Evolutionary conservation across 2,888 invertebrate species (phyloP).

Genomic region (Petrolisthes cinctipes): DNA sequence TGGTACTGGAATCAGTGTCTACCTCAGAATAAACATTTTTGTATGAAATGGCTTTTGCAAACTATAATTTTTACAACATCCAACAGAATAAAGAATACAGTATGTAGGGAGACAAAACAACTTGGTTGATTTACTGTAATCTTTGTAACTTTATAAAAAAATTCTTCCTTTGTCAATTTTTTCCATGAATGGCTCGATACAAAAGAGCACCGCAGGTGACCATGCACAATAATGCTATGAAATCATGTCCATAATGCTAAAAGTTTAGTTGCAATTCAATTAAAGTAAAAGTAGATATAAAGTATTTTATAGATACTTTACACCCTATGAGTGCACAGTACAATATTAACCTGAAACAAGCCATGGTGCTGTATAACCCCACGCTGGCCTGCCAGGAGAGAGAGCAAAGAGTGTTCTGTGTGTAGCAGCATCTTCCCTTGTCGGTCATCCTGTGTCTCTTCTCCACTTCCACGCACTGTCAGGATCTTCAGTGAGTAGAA

Average conservation of each 20-base stretch:
- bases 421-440: slow-evolving; percentile 85
- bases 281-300: not conserved
- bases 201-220: too few relatives aligned
- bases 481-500: slow-evolving; percentile 66
- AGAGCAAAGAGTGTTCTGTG: slow-evolving; percentile 81
- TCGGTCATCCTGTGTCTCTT: slow-evolving; percentile 80
- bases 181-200: too few relatives aligned
- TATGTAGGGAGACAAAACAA: too few relatives aligned
- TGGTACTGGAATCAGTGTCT: not conserved
- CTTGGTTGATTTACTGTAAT: too few relatives aligned
- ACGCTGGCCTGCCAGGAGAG: slow-evolving; percentile 78
- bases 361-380: slow-evolving; percentile 84
- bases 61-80: too few relatives aligned
- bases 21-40: not conserved
- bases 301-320: not conserved
- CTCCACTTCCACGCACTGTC: slow-evolving; percentile 71
- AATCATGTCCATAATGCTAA: too few relatives aligned
- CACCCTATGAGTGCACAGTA: not conserved
- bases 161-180: too few relatives aligned
- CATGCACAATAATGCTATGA: too few relatives aligned
- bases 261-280: too few relatives aligned
- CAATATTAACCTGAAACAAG: slow-evolving; percentile 77
- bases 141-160: too few relatives aligned
- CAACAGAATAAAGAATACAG: too few relatives aligned
- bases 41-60: too few relatives aligned